Conservation (phyloP, 2,888 invertebrate genomes). For the Diadegma fenestrale region DNA sequence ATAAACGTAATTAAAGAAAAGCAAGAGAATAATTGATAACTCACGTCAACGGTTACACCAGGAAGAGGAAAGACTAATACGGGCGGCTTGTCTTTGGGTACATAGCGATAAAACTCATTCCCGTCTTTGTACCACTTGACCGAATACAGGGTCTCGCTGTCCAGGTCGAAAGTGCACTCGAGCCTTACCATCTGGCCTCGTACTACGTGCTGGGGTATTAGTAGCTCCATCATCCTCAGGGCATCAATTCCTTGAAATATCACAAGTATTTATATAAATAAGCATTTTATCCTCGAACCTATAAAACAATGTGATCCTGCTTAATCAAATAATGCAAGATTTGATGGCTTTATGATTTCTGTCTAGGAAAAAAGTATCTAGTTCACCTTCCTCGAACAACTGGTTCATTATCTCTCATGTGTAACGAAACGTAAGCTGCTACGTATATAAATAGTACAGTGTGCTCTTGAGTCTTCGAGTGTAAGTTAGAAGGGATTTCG, state of each 20-base stretch:
- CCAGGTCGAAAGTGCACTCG: constrained; percentile 94
- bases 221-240: constrained; percentile 91
- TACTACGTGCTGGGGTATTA: constrained; percentile 93
- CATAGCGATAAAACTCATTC: constrained; percentile 94
- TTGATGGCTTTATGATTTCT: neutral
- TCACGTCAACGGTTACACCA: constrained; percentile 94
- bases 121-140: constrained; percentile 98
- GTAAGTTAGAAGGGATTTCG: constrained; percentile 33
- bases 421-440: constrained; percentile 12
- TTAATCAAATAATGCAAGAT: neutral
- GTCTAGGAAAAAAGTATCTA: constrained; percentile 1
- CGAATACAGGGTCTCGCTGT: constrained; percentile 93
- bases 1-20: neutral
- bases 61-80: constrained; percentile 92
- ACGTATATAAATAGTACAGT: neutral
- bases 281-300: constrained; percentile 40
- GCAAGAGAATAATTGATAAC: constrained; percentile 81
- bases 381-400: constrained; percentile 23
- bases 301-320: neutral
- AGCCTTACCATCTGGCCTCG: constrained; percentile 91
- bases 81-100: constrained; percentile 93
- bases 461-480: constrained; percentile 29
- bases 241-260: constrained; percentile 73
- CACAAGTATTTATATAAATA: constrained; percentile 40
- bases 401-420: constrained; percentile 27